These are phyloP conservation scores for Ophthalmolycus amberensis DNA, from an alignment of 2,113 vertebrate species.

Conservation along the genomic window DNA sequence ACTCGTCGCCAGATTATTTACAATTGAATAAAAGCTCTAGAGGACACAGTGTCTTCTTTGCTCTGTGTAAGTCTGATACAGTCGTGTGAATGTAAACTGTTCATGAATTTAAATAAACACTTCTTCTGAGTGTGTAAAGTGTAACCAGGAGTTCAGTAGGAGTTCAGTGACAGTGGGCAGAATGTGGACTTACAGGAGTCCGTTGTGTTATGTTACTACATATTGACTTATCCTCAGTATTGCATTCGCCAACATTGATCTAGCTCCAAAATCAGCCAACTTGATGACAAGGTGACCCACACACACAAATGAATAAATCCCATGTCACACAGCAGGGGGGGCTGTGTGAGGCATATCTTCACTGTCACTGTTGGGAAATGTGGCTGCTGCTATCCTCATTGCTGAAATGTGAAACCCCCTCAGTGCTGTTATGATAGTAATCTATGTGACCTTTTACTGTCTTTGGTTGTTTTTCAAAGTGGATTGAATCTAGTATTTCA, in stretches of 20 bases:
- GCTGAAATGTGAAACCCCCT: slow-evolving; percentile 19
- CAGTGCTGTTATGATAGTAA: not conserved
- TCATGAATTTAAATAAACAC: slow-evolving; percentile 2
- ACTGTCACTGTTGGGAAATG: slow-evolving; percentile 39
- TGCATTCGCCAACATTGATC: too few species aligned
- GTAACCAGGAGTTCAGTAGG: not conserved
- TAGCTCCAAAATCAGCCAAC: too few species aligned
- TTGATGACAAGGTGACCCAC: not conserved
- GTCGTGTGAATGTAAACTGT: not conserved
- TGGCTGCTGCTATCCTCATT: not conserved
- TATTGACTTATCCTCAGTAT: too few species aligned
- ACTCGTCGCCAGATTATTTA: not conserved
- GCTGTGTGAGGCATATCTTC: not conserved
- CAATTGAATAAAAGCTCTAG: not conserved
- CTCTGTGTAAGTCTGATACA: not conserved
- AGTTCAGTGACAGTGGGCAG: not conserved
- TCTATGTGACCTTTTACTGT: slow-evolving; percentile 14
- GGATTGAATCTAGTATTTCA: slow-evolving; percentile 11
- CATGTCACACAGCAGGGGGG: not conserved
- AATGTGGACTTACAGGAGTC: too few species aligned
- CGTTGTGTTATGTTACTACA: too few species aligned
- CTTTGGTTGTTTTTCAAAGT: slow-evolving; percentile 3
- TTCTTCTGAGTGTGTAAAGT: not conserved
- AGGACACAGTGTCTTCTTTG: not conserved
- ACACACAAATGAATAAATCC: not conserved